Percentiles rank a stretch among this genome's conserved stretches.
These are phyloP conservation scores for Chinchilla lanigera DNA, from an alignment of 2,113 vertebrate genomes.

Conservation along the genomic window DNA sequence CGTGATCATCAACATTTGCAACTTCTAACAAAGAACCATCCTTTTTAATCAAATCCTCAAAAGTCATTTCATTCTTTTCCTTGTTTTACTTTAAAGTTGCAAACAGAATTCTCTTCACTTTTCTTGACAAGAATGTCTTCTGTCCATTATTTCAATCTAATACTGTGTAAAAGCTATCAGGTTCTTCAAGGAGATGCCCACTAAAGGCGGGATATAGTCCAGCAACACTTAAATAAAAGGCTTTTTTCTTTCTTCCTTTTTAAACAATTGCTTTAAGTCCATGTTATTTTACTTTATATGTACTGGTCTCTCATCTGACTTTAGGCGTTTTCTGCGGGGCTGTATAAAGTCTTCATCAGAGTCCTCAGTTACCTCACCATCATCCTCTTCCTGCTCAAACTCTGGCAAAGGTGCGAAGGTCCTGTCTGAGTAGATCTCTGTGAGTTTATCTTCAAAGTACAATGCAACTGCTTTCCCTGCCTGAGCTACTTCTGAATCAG, in stretches of 20 bases:
- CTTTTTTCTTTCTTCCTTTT: conserved; percentile 7
- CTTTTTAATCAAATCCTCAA: conserved; percentile 69
- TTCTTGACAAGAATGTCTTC: conserved; percentile 87
- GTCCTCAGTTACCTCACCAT: conserved; percentile 94
- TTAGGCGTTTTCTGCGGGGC: conserved; percentile 97
- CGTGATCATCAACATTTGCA: conserved; percentile 77
- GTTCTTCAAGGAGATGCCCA: conserved; percentile 88
- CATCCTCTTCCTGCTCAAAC: conserved; percentile 91
- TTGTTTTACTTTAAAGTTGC: conserved; percentile 59
- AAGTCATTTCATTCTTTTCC: conserved; percentile 42
- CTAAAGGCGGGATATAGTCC: conserved; percentile 87
- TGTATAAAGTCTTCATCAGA: conserved; percentile 97
- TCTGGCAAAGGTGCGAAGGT: conserved; percentile 94
- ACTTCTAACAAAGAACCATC: conserved; percentile 75
- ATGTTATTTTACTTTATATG: conserved; percentile 94
- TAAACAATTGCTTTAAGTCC: conserved; percentile 86
- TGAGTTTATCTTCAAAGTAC: conserved; percentile 97
- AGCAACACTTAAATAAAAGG: conserved; percentile 90
- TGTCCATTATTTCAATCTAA: conserved; percentile 89
- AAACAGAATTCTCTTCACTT: conserved; percentile 78
- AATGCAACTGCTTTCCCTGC: conserved; percentile 96
- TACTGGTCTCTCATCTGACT: conserved; percentile 94
- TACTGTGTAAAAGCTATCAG: conserved; percentile 89
- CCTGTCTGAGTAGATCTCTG: conserved; percentile 95
- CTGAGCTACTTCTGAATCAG: conserved; percentile 98